Conservation (phyloP, 2,797 vertebrate species). For the Catharus ustulatus region DNA sequence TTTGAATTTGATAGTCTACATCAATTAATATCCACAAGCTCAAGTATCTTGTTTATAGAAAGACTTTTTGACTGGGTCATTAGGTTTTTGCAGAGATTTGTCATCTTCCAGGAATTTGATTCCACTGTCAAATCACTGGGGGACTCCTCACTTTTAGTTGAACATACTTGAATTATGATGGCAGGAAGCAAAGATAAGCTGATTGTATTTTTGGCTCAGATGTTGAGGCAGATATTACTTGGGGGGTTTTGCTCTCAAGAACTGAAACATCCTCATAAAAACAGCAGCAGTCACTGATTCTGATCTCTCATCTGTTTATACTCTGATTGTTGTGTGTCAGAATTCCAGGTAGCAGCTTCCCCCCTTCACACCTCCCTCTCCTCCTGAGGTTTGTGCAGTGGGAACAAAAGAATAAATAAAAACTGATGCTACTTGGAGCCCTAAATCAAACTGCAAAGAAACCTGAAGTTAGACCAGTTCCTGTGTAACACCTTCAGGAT, state of each 20-base stretch:
- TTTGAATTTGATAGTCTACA: slow-evolving; percentile 17
- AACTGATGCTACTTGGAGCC: neutral
- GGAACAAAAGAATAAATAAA: neutral
- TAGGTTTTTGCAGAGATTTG: slow-evolving; percentile 52
- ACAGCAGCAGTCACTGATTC: neutral
- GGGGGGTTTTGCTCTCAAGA: neutral
- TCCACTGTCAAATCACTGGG: neutral
- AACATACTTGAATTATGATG: neutral
- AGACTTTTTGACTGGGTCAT: slow-evolving; percentile 23
- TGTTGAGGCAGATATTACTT: neutral
- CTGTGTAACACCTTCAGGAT: neutral
- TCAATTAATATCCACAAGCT: slow-evolving; percentile 63
- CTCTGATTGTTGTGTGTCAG: neutral
- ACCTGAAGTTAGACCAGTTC: neutral
- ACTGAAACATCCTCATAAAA: neutral
- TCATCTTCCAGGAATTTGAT: slow-evolving; percentile 44
- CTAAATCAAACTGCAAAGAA: neutral
- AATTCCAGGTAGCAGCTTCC: neutral
- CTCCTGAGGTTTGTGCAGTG: neutral
- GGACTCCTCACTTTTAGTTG: neutral
- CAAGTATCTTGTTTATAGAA: slow-evolving; percentile 55
- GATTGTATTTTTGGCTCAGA: slow-evolving; percentile 15
- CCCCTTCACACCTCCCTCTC: fast-evolving
- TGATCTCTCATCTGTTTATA: neutral
- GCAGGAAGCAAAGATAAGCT: slow-evolving; percentile 1